Evolutionary conservation across 2,113 vertebrate genomes (phyloP), one percentile per base, ranked within the genome.

Genomic region (Shinisaurus crocodilurus): DNA sequence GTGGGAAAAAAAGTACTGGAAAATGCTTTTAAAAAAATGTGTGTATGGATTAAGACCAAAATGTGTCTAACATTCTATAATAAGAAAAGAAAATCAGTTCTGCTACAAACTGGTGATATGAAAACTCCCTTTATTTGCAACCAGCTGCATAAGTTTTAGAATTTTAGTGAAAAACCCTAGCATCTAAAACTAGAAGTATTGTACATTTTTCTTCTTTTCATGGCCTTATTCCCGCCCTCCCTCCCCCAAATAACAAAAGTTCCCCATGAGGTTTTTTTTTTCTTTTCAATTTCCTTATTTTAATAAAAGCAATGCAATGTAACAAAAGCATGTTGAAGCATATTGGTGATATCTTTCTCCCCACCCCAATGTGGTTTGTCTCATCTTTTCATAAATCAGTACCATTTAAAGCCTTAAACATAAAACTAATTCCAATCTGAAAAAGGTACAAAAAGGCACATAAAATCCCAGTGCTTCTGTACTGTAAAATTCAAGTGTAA

Each of bases 391-490:
- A 98, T 97, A 99, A 98, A 98, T 99, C 99, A 98, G 98, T 99
- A 99, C 98, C 98, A 98, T 99, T 90, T 99, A 99, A 99, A 99
- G 99, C 98, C 98, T 99, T 98, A 98, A 99, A 99, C 98, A 98
- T 98, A 99, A 99, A 99, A 99, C 98, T 99, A 99, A 99, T 98
- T 99, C 98, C 97, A 97, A 98, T 99, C 98, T 98, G 97, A 98
- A 99, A 99, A 99, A 99, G 99, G 99, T 99, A 99, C 99, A 99
- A 99, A 99, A 99, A 99, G 99, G 99, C 99, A 99, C 99, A 98
- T 99, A 99, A 99, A 99, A 99, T 99, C 99, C 98, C 99, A 99
- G 99, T 99, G 99, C 99, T 99, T 99, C 99, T 99, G 99, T 99
- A 99, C 99, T 99, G 99, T 99, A 98, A 99, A 99, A 99, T 99